phyloP scores from a whole-genome alignment of 2,113 vertebrate genomes.

The Hyperoodon ampullatus region DNA sequence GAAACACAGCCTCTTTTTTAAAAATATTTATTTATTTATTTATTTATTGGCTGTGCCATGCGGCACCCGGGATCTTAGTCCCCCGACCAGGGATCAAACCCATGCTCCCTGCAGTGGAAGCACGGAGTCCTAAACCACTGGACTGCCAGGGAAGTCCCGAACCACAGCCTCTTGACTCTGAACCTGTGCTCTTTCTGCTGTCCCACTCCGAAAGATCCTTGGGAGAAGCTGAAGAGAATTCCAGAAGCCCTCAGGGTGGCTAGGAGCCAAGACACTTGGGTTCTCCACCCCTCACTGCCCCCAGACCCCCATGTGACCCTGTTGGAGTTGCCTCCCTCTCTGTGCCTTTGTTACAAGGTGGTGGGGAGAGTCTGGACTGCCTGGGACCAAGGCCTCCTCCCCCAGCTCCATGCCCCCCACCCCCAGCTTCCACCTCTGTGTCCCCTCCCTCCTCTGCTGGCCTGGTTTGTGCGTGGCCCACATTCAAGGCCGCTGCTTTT shows the following conservation, averaged over 20 bases:
- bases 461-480: constrained; percentile 74
- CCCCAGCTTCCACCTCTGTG: neutral
- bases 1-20: neutral
- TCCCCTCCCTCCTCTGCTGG: constrained; percentile 52
- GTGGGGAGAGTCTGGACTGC: neutral
- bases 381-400: neutral
- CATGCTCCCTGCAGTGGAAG: neutral
- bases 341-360: neutral
- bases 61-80: neutral
- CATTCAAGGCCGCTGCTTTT: constrained; percentile 42
- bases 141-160: accelerated
- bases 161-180: too few species aligned
- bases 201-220: neutral
- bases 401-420: neutral
- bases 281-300: neutral
- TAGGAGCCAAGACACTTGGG: neutral
- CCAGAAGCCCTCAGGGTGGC: neutral
- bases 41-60: neutral
- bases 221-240: neutral
- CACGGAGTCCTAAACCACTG: neutral
- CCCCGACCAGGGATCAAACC: neutral
- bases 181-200: neutral
- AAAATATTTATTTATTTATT: neutral
- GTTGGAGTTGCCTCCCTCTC: neutral
- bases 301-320: neutral